A percentile compares a stretch with the other conserved stretches of the same genome.
Evolutionary conservation across 2,888 invertebrate species (phyloP).

Genomic region (Watsonalla cultraria): DNA sequence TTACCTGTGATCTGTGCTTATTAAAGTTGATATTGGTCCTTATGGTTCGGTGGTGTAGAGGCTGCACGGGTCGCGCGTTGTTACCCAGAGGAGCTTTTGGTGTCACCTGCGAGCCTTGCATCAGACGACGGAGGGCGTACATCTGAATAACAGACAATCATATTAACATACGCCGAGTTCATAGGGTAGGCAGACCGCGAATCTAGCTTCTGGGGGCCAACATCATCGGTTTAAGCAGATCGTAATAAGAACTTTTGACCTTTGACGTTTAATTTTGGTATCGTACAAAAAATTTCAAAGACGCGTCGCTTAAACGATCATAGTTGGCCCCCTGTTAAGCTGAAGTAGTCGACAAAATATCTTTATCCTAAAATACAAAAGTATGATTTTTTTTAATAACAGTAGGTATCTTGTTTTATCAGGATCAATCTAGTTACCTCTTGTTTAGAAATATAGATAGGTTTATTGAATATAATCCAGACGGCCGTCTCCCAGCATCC

Average conservation of each 20-base stretch:
- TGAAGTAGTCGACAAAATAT: too few species aligned
- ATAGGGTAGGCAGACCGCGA: too few species aligned
- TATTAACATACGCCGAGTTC: background rate
- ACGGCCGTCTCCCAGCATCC: constrained; percentile 99
- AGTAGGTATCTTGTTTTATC: too few species aligned
- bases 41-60: constrained; percentile 94
- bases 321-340: too few species aligned
- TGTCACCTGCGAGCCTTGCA: constrained; percentile 91
- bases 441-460: constrained; percentile 96
- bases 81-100: constrained; percentile 96
- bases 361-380: too few species aligned
- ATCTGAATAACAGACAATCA: constrained; percentile 77
- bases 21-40: constrained; percentile 98
- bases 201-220: too few species aligned
- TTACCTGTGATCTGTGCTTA: constrained; percentile 72
- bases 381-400: too few species aligned
- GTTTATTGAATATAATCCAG: constrained; percentile 98
- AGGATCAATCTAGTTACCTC: constrained; percentile 82
- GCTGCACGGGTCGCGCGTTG: constrained; percentile 96
- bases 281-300: too few species aligned
- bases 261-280: too few species aligned
- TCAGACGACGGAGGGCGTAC: constrained; percentile 90
- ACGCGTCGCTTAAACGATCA: too few species aligned
- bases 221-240: too few species aligned
- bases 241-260: too few species aligned